Percentiles rank a stretch among this genome's conserved stretches.
phyloP scores from a whole-genome alignment of 2,797 vertebrate species.

The Takifugu ocellatus region DNA sequence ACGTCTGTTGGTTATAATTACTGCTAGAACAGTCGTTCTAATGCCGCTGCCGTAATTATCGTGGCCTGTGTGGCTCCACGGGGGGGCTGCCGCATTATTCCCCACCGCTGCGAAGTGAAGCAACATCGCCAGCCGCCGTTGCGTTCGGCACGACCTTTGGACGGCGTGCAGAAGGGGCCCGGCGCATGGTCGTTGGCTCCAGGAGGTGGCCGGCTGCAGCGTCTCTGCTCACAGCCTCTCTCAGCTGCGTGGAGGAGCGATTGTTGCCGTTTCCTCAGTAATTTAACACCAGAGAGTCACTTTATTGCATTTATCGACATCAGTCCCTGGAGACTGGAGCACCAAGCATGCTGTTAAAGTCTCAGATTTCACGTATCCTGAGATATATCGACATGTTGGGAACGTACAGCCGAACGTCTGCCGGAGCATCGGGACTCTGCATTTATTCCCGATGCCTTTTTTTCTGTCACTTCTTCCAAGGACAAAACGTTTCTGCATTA shows the following conservation, averaged over 20 bases:
- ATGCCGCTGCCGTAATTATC: constrained; percentile 52
- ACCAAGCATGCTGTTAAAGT: constrained; percentile 34
- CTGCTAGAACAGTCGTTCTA: constrained; percentile 50
- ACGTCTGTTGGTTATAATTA: constrained; percentile 68
- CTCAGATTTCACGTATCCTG: constrained; percentile 38
- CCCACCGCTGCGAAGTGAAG: constrained; percentile 50
- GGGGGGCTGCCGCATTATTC: constrained; percentile 54
- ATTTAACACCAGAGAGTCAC: constrained; percentile 29
- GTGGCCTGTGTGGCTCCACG: constrained; percentile 38
- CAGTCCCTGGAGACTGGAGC: constrained; percentile 20
- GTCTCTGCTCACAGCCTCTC: constrained; percentile 17
- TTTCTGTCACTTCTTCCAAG: constrained; percentile 13
- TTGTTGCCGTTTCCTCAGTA: constrained; percentile 26
- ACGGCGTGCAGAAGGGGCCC: constrained; percentile 13
- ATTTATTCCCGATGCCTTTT: too few species aligned
- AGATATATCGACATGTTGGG: constrained; percentile 22
- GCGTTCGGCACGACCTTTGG: constrained; percentile 26
- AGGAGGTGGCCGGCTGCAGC: constrained; percentile 5
- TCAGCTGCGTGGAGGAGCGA: constrained; percentile 24
- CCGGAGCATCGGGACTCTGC: constrained; percentile 4
- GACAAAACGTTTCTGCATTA: constrained; percentile 21
- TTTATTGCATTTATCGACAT: constrained; percentile 40
- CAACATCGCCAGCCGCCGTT: constrained; percentile 30
- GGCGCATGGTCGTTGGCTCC: background rate
- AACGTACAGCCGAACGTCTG: constrained; percentile 17